These are phyloP conservation scores for Dexiosoma caninum DNA, from an alignment of 2,888 invertebrate species.

Conservation along the genomic window DNA sequence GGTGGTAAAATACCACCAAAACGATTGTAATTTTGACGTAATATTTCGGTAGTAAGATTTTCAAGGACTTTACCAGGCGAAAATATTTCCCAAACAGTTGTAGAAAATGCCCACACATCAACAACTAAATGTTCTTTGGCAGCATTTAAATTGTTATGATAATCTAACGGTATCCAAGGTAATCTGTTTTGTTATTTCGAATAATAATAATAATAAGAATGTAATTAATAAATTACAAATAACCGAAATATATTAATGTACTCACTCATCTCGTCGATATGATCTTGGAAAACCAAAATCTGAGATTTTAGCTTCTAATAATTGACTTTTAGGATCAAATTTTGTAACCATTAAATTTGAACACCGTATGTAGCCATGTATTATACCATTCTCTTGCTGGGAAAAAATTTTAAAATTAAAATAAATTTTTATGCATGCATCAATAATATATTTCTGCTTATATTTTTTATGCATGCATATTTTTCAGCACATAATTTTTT, in stretches of 20 bases:
- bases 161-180: slow-evolving; percentile 94
- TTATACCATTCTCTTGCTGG: slow-evolving; percentile 86
- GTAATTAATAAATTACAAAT: too few species aligned
- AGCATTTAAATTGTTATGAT: slow-evolving; percentile 83
- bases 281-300: slow-evolving; percentile 87
- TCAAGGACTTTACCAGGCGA: slow-evolving; percentile 83
- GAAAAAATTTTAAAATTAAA: too few species aligned
- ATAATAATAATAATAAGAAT: neutral
- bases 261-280: slow-evolving; percentile 83
- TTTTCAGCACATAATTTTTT: too few species aligned
- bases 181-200: slow-evolving; percentile 80
- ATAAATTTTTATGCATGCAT: too few species aligned
- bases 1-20: slow-evolving; percentile 82
- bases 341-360: slow-evolving; percentile 87
- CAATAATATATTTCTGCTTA: too few species aligned
- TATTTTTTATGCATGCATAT: too few species aligned
- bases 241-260: slow-evolving; percentile 39
- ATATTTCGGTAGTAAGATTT: slow-evolving; percentile 67
- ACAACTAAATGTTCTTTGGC: slow-evolving; percentile 84
- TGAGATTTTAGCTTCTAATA: slow-evolving; percentile 87
- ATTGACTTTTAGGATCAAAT: slow-evolving; percentile 81
- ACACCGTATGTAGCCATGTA: slow-evolving; percentile 92
- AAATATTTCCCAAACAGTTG: slow-evolving; percentile 95
- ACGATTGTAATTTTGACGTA: slow-evolving; percentile 68
- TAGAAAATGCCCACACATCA: slow-evolving; percentile 95